These are phyloP conservation scores for Drosophila punjabiensis DNA, from an alignment of 1,140 invertebrate genomes.

Conservation along the genomic window DNA sequence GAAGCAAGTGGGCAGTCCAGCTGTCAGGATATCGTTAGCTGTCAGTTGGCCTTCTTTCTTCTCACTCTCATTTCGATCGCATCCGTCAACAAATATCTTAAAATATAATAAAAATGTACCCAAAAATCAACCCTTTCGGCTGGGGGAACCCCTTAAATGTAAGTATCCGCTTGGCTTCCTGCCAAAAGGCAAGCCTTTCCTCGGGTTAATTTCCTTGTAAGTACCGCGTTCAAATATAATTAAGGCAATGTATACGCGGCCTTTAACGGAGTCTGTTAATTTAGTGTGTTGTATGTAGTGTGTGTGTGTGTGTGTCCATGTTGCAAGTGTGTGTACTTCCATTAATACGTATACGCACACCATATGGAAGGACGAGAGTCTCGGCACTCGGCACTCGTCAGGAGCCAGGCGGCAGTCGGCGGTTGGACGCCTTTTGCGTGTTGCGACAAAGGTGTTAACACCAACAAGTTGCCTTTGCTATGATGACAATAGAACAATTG, in stretches of 20 bases:
- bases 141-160: neutral
- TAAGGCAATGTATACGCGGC: conserved; percentile 9
- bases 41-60: neutral
- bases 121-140: neutral
- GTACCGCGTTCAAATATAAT: conserved; percentile 17
- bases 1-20: neutral
- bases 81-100: neutral
- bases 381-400: neutral
- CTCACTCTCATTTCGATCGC: neutral
- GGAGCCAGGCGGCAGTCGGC: conserved; percentile 7
- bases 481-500: conserved; percentile 66
- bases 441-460: conserved; percentile 59
- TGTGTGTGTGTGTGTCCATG: neutral
- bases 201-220: conserved; percentile 9
- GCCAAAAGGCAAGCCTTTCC: neutral
- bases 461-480: conserved; percentile 51
- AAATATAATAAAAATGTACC: neutral
- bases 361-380: neutral
- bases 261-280: conserved; percentile 13
- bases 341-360: neutral
- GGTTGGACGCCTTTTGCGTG: conserved; percentile 61
- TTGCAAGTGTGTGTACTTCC: conserved; percentile 8
- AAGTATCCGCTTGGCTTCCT: neutral
- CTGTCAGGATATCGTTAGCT: neutral
- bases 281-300: conserved; percentile 4